Evolutionary conservation across 2,113 vertebrate species (phyloP).

Genomic region (Scartelaos histophorus): DNA sequence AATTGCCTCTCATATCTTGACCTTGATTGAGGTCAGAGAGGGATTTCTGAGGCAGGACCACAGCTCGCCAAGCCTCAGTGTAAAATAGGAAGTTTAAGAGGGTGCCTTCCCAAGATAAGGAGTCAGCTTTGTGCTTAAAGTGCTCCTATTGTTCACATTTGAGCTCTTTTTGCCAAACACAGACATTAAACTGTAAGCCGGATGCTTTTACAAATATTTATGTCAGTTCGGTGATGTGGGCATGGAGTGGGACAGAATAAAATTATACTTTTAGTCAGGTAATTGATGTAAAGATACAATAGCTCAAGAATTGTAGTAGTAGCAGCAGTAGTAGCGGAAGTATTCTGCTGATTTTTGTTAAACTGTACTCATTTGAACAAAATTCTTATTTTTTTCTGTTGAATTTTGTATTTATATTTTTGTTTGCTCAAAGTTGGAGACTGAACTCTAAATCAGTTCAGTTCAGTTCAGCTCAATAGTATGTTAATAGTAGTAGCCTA

Average conservation of each 20-base stretch:
- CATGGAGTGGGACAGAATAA: not conserved
- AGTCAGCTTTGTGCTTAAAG: slow-evolving; percentile 63
- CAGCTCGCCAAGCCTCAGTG: slow-evolving; percentile 19
- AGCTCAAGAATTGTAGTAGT: too few relatives aligned
- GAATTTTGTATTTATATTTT: too few relatives aligned
- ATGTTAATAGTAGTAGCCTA: too few relatives aligned
- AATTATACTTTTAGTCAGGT: not conserved
- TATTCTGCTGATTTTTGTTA: too few relatives aligned
- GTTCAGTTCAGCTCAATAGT: too few relatives aligned
- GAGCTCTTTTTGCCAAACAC: slow-evolving; percentile 46
- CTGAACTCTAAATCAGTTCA: too few relatives aligned
- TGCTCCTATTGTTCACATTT: slow-evolving; percentile 61
- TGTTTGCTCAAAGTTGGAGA: too few relatives aligned
- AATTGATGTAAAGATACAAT: not conserved
- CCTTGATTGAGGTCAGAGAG: slow-evolving; percentile 47
- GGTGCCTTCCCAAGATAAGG: slow-evolving; percentile 74
- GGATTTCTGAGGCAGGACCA: slow-evolving; percentile 30
- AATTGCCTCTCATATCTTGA: slow-evolving; percentile 21
- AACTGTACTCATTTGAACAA: too few relatives aligned
- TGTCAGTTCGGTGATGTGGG: slow-evolving; percentile 5
- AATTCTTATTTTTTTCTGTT: too few relatives aligned
- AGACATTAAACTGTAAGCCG: slow-evolving; percentile 45
- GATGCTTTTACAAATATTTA: slow-evolving; percentile 52
- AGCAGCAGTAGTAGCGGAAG: too few relatives aligned
- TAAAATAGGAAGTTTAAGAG: slow-evolving; percentile 67